Base-by-base conservation (phyloP, 2,888 invertebrate species). In the Hesperia comma region DNA sequence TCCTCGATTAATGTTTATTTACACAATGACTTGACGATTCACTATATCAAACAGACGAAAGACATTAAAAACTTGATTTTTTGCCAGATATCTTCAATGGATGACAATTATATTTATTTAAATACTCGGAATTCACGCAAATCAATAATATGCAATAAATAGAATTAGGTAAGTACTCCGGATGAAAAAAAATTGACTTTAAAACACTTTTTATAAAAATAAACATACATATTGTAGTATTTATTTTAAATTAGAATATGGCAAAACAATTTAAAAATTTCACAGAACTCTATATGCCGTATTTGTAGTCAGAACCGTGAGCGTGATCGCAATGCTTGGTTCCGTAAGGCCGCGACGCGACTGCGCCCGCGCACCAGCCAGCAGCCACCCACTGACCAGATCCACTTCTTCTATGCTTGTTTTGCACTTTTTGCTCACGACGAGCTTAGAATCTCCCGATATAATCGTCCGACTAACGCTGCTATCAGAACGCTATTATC, bases 331-430 rank as follows among this genome's bases (percentile, higher is more conserved):
- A 74, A 75, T 78, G 79, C 76, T 70, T 74, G 74, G 80, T 82
- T 82, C 80, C 74, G 77, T 75, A 77, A 74, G 75, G 82, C 75
- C 82, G 81, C 80, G 79, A 68, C 77, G 77, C 77, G 81, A 87
- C 87, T 85, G 85, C 74, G 77, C 74, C 74, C 73, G 76, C 79
- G 64, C 64, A 41, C 33, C 37, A 6, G 15, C 57, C 64, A 41
- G 19, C 37, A 6, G 15, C 57, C 40, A 17, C 5, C 15, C 17
- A n/a, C 17, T 14, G 15, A n/a, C 17, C 58, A 49, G 41, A 74
- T 76, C 72, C 71, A 75, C 76, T 80, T 77, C 72, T 73, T 72
- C 71, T 26, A 33, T 33, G 77, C 75, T 76, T 76, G 77, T 76
- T 74, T 73, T 71, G 69, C 70, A 61, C 73, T 74, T 78, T 77